Percentiles rank a stretch among this genome's conserved stretches.
These are phyloP conservation scores for Eulemur coronatus DNA, from an alignment of 2,797 vertebrate genomes.

Conservation along the genomic window DNA sequence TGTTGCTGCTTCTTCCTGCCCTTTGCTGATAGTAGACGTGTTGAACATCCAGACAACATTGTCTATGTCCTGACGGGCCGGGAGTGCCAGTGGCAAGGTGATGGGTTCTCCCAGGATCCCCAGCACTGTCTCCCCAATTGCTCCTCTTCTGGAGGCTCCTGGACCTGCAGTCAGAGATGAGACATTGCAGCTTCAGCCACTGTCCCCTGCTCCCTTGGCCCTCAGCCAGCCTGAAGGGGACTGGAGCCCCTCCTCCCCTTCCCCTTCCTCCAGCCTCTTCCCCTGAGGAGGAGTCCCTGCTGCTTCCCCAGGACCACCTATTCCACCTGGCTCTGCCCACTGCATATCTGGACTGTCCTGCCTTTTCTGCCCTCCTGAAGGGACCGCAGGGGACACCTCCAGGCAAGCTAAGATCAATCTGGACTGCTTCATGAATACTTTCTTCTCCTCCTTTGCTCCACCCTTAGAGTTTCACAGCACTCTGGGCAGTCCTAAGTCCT, in stretches of 20 bases:
- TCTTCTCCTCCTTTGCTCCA: not conserved
- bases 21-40: not conserved
- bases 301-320: not conserved
- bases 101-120: not conserved
- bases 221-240: not conserved
- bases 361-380: not conserved
- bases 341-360: not conserved
- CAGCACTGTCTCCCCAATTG: not conserved
- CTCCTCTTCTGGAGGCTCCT: not conserved
- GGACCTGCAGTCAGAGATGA: conserved; percentile 5
- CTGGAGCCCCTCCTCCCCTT: not conserved
- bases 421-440: not conserved
- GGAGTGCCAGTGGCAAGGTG: not conserved
- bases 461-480: not conserved
- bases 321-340: not conserved
- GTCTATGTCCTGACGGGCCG: not conserved
- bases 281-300: not conserved
- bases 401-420: not conserved
- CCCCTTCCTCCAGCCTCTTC: not conserved
- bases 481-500: not conserved
- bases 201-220: not conserved
- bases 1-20: not conserved
- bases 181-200: not conserved
- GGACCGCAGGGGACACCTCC: not conserved
- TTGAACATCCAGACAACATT: conserved; percentile 22